A percentile compares a stretch with the other conserved stretches of the same genome.
Evolutionary conservation across 2,797 vertebrate species (phyloP).

Genomic region (Calcarius lapponicus): DNA sequence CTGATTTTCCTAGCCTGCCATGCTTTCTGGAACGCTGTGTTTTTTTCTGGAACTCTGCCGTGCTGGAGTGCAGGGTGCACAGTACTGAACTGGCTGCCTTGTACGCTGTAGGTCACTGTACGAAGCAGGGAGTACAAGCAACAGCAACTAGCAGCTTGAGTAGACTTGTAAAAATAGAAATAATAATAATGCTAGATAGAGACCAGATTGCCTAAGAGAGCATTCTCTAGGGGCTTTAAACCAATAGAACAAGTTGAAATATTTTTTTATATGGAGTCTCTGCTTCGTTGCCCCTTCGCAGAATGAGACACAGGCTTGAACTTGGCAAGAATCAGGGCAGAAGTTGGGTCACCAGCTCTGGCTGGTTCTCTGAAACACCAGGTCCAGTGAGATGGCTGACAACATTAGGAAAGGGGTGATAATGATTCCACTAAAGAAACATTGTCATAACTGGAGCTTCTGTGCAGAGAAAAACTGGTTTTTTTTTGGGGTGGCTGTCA

Average conservation of each 20-base stretch:
- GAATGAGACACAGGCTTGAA: background rate
- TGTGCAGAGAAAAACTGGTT: background rate
- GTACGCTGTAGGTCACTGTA: background rate
- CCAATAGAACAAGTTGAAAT: background rate
- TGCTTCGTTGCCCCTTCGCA: background rate
- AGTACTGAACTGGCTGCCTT: background rate
- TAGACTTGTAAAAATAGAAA: background rate
- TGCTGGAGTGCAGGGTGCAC: background rate
- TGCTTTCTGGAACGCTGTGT: background rate
- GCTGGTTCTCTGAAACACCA: background rate
- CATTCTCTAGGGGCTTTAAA: background rate
- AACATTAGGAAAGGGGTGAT: background rate
- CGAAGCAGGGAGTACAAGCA: background rate
- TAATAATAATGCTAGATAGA: background rate
- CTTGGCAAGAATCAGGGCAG: background rate
- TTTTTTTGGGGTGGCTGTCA: background rate
- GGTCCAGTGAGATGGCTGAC: background rate
- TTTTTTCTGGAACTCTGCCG: background rate
- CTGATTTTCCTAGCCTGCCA: background rate
- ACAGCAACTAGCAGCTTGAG: background rate
- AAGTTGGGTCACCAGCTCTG: background rate
- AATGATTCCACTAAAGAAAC: background rate
- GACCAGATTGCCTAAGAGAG: background rate
- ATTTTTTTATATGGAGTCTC: background rate
- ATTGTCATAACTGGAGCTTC: background rate